Evolutionary conservation across 30 jellyfish, hydroid and myxozoan genomes (phyloP), one percentile per base, ranked within the genome.

Genomic region (Cassiopea xamachana): DNA sequence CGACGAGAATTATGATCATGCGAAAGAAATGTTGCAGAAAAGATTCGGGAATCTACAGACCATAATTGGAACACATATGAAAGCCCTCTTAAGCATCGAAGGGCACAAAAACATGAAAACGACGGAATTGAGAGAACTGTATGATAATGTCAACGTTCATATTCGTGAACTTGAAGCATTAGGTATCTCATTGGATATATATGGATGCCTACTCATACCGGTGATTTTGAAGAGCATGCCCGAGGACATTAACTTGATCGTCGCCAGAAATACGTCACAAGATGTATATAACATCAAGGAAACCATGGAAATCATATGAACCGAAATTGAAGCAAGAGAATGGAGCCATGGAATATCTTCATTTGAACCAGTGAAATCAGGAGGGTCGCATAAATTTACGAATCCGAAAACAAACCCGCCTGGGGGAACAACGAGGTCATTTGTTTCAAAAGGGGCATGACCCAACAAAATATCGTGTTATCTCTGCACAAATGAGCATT

Each of bases 311-410:
- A 69, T 64, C 14, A 67, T 61, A 39, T 18, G 86, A 77, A 27
- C 73, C n/a, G 97, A 91, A 73, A 60, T 91, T 1, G 87, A 76
- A 46, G 97, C 97, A 9, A 60, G 94, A 48, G 97, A 91, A 77
- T 9, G 47, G 74, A 73, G 87, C 50, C 58, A 68, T n/a, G 60
- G 75, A 64, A 68, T 82, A 17, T 27, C 62, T 9, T 60, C 87
- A 1, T 9, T 43, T 45, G 91, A 50, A 14, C 74, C n/a, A 27
- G 51, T 17, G 46, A 68, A 59, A 19, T 12, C 80, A 81, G 80
- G 72, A 48, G 14, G 77, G 1, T 16, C 76, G 9, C 55, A 79
- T n/a, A 59, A 81, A 55, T 55, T 55, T 55, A 55, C 64, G 64
- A 45, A 45, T 19, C 48, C 4, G 62, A 59, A 59, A 51, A 10